Percentiles rank a stretch among this genome's conserved stretches.
These are phyloP conservation scores for Sminthurinus signatus DNA, from an alignment of 1,140 invertebrate species.

Conservation along the genomic window DNA sequence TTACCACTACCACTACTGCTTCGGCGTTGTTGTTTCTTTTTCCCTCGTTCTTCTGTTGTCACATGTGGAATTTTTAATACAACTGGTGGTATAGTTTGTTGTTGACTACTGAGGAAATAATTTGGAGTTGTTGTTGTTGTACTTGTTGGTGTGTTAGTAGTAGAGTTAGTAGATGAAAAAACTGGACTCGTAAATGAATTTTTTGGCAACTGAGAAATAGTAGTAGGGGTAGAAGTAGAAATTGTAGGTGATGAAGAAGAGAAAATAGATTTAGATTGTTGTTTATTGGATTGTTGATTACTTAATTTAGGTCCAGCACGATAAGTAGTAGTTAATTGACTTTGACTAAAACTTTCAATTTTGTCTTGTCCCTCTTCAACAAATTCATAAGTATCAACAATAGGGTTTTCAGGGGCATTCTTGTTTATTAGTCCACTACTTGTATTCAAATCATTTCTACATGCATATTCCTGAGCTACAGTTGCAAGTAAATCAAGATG, in stretches of 20 bases:
- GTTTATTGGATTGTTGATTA: not conserved
- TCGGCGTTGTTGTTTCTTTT: not conserved
- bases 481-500: conserved; percentile 38
- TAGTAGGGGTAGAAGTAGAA: too few species aligned
- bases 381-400: not conserved
- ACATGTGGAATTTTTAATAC: conserved; percentile 23
- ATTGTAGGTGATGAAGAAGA: not conserved
- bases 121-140: too few species aligned
- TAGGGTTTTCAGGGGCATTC: not conserved
- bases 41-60: not conserved
- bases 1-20: too few species aligned
- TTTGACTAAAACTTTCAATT: not conserved
- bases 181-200: too few species aligned
- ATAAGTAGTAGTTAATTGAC: too few species aligned
- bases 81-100: not conserved
- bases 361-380: not conserved
- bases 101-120: not conserved
- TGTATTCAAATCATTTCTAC: not conserved
- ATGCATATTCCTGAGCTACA: conserved; percentile 39
- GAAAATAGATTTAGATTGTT: too few species aligned
- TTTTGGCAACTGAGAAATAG: too few species aligned
- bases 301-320: too few species aligned
- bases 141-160: too few species aligned
- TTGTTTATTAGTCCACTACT: not conserved
- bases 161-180: too few species aligned